Conservation (phyloP, 2,113 vertebrate species). For the Mystacornis crossleyi region DNA sequence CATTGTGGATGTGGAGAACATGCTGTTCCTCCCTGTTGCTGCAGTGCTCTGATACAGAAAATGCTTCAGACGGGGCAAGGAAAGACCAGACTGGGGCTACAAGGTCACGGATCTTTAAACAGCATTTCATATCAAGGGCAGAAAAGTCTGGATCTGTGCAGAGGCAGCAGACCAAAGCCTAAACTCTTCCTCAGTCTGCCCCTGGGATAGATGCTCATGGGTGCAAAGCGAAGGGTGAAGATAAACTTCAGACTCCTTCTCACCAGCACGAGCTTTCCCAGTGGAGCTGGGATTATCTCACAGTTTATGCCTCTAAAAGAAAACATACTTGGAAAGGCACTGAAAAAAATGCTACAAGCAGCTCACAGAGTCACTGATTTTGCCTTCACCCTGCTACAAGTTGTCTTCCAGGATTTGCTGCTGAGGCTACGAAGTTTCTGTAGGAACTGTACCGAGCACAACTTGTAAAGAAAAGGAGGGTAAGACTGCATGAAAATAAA, state of each 20-base stretch:
- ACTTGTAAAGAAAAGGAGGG: neutral
- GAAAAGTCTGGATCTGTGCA: neutral
- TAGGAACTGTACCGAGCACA: neutral
- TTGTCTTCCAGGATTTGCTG: neutral
- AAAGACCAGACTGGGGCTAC: neutral
- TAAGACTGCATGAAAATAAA: neutral
- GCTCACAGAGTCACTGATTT: neutral
- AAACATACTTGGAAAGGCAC: neutral
- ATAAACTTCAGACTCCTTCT: neutral
- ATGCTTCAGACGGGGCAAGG: neutral
- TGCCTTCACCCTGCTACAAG: neutral
- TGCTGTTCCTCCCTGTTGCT: neutral
- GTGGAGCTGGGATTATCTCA: neutral
- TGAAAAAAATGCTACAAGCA: neutral
- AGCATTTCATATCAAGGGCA: neutral
- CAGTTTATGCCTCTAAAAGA: conserved; percentile 15
- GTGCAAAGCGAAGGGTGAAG: neutral
- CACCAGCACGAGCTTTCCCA: neutral
- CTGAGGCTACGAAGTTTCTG: neutral
- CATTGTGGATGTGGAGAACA: neutral
- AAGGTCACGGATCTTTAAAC: neutral
- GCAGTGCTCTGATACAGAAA: neutral
- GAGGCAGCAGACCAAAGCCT: neutral
- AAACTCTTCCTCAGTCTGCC: neutral
- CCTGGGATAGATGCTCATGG: neutral